Conservation (phyloP, 2,888 invertebrate genomes). For the Gerris lacustris region DNA sequence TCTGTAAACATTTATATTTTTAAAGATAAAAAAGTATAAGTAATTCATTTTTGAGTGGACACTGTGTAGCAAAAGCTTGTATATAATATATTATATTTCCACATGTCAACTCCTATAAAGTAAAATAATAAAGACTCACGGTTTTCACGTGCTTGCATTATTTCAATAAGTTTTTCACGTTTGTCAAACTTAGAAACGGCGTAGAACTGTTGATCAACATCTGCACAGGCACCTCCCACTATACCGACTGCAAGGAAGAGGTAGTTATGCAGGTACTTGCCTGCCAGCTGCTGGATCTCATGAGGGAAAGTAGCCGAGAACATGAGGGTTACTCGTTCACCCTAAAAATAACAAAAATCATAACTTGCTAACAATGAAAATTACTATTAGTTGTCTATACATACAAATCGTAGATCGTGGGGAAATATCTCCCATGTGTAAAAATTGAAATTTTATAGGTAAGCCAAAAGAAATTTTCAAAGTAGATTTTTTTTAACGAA, state of each 20-base stretch:
- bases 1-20: too few species aligned
- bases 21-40: background rate
- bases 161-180: conserved; percentile 54
- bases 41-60: background rate
- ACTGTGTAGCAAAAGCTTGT: too few species aligned
- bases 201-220: conserved; percentile 70
- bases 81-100: too few species aligned
- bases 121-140: background rate
- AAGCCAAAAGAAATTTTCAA: too few species aligned
- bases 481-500: too few species aligned
- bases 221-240: conserved; percentile 83
- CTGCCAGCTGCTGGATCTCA: conserved; percentile 69
- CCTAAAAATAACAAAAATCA: conserved; percentile 37
- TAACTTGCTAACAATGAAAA: too few species aligned
- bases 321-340: conserved; percentile 53
- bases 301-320: conserved; percentile 66
- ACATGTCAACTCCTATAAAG: too few species aligned
- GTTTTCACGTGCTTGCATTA: conserved; percentile 43
- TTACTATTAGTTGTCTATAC: too few species aligned
- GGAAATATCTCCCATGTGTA: too few species aligned
- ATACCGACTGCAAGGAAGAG: conserved; percentile 83
- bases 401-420: too few species aligned
- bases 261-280: conserved; percentile 62
- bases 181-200: conserved; percentile 62
- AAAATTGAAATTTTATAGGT: too few species aligned